Conservation (phyloP, 2,888 invertebrate species). For the Tetheella fluctuosa region DNA sequence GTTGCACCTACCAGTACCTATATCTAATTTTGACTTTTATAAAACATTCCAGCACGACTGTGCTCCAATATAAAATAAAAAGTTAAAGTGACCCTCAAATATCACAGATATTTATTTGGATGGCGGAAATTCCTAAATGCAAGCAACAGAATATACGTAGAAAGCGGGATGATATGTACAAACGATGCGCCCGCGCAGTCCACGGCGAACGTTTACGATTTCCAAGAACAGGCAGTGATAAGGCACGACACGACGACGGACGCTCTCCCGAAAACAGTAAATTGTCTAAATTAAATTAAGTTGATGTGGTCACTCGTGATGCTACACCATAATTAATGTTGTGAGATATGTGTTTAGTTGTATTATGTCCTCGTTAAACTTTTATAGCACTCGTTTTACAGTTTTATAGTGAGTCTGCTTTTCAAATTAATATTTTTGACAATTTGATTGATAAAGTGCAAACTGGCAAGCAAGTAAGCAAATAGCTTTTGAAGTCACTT, state of each 20-base stretch:
- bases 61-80: too few relatives aligned
- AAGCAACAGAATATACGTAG: constrained; percentile 50
- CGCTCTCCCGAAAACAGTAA: constrained; percentile 63
- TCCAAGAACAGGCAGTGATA: constrained; percentile 62
- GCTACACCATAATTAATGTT: constrained; percentile 38
- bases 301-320: constrained; percentile 59
- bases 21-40: background rate
- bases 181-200: constrained; percentile 51
- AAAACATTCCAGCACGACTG: too few relatives aligned
- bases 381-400: constrained; percentile 23
- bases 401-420: background rate
- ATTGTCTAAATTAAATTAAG: constrained; percentile 71
- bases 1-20: too few relatives aligned
- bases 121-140: constrained; percentile 39
- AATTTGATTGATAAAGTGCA: background rate
- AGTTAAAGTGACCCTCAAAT: background rate
- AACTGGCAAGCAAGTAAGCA: background rate
- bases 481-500: too few relatives aligned
- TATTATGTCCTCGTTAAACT: constrained; percentile 34
- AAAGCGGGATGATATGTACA: constrained; percentile 61
- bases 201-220: constrained; percentile 61
- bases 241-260: constrained; percentile 41
- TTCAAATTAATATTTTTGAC: background rate
- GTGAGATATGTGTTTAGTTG: constrained; percentile 39
- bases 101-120: constrained; percentile 16